phyloP scores from a whole-genome alignment of 2,113 vertebrate species.

The Urocitellus parryii region DNA sequence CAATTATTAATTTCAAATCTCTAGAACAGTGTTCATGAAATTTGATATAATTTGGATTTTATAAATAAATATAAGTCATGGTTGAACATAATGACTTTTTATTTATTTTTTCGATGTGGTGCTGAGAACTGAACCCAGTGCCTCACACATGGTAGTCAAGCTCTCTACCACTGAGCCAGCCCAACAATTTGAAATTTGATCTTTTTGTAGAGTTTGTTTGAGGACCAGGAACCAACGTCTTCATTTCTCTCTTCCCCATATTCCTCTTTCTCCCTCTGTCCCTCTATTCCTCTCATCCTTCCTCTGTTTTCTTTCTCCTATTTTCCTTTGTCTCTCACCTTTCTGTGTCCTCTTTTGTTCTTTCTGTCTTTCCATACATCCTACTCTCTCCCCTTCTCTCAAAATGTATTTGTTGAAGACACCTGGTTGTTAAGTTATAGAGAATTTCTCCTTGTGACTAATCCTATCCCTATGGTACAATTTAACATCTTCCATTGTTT shows the following conservation, averaged over 20 bases:
- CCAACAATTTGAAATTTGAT: neutral
- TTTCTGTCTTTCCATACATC: neutral
- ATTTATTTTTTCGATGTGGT: too few relatives aligned
- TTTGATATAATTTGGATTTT: neutral
- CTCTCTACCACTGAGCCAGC: too few relatives aligned
- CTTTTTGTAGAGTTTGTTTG: neutral
- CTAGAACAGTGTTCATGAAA: neutral
- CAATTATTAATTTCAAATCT: neutral
- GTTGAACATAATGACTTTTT: too few relatives aligned
- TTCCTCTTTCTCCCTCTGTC: neutral
- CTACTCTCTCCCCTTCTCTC: neutral
- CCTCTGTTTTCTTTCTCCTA: too few relatives aligned
- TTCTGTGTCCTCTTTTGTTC: neutral
- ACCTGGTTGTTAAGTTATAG: neutral
- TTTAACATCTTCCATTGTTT: neutral
- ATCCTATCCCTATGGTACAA: neutral
- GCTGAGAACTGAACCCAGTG: too few relatives aligned
- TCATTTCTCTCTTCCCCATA: neutral
- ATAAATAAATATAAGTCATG: too few relatives aligned
- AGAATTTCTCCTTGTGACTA: neutral
- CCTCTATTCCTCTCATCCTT: neutral
- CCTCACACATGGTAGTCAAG: too few relatives aligned
- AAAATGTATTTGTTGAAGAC: conserved; percentile 4
- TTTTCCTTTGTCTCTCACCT: neutral
- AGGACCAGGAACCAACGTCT: neutral